phyloP scores from a whole-genome alignment of 2,113 vertebrate genomes.

The Ceuthmochares aereus region DNA sequence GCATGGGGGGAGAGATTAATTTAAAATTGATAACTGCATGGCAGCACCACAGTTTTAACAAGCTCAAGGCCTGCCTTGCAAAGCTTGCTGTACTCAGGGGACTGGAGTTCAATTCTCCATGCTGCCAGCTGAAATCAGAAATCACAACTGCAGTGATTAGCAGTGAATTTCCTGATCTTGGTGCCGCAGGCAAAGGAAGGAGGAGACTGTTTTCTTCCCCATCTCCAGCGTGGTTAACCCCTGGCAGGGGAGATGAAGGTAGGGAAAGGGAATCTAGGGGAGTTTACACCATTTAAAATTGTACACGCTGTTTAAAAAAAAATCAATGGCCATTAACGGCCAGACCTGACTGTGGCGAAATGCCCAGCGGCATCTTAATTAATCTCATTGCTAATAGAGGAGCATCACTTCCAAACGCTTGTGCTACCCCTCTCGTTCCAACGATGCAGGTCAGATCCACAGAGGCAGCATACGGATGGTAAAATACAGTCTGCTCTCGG shows the following conservation, averaged over 20 bases:
- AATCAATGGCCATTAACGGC: constrained; percentile 37
- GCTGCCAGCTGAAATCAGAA: constrained; percentile 86
- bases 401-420: constrained; percentile 25
- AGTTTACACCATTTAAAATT: constrained; percentile 31
- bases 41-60: constrained; percentile 78
- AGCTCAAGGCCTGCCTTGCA: constrained; percentile 78
- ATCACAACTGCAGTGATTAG: constrained; percentile 85
- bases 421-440: not conserved
- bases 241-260: not conserved
- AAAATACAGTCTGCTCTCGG: not conserved
- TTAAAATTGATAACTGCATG: constrained; percentile 81
- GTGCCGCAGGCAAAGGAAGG: constrained; percentile 68
- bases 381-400: constrained; percentile 35
- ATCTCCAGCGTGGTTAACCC: constrained; percentile 58
- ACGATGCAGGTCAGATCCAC: not conserved
- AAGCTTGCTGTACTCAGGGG: constrained; percentile 75
- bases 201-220: constrained; percentile 20
- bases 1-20: constrained; percentile 77
- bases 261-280: not conserved
- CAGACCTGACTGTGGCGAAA: not conserved
- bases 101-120: constrained; percentile 79
- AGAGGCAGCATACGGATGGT: not conserved
- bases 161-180: constrained; percentile 81
- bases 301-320: constrained; percentile 7
- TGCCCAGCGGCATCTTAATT: constrained; percentile 50